These are phyloP conservation scores for Trissolcus basalis DNA, from an alignment of 1,140 invertebrate species.

Conservation along the genomic window DNA sequence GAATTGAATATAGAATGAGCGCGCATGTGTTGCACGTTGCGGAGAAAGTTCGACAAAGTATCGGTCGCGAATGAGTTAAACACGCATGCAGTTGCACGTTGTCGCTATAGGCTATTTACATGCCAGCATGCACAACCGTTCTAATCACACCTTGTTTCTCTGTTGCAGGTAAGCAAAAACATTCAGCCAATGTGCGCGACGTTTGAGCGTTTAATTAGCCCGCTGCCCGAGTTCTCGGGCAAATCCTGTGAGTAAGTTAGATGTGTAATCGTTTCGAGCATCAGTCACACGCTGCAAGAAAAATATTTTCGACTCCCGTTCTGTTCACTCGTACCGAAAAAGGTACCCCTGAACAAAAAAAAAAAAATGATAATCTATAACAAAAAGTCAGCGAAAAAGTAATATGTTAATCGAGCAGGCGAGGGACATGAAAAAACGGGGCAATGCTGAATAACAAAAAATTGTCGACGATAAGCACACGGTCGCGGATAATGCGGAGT, in stretches of 20 bases:
- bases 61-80: conserved; percentile 31
- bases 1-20: conserved; percentile 6
- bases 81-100: conserved; percentile 30
- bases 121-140: neutral
- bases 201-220: conserved; percentile 36
- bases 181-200: conserved; percentile 13
- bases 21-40: conserved; percentile 23
- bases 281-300: conserved; percentile 1
- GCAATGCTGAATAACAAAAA: too few species aligned
- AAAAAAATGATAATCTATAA: too few species aligned
- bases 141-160: conserved; percentile 42
- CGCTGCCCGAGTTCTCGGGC: conserved; percentile 3
- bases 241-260: conserved; percentile 40
- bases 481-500: too few species aligned
- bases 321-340: too few species aligned
- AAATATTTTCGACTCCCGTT: too few species aligned
- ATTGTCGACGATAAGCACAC: too few species aligned
- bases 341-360: too few species aligned
- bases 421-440: too few species aligned
- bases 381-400: too few species aligned
- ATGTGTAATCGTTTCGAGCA: conserved; percentile 5
- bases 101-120: conserved; percentile 21
- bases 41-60: conserved; percentile 20
- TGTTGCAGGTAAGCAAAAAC: conserved; percentile 52
- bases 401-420: too few species aligned